Evolutionary conservation across 2,888 invertebrate genomes (phyloP).

Genomic region (Dasysyrphus albostriatus): DNA sequence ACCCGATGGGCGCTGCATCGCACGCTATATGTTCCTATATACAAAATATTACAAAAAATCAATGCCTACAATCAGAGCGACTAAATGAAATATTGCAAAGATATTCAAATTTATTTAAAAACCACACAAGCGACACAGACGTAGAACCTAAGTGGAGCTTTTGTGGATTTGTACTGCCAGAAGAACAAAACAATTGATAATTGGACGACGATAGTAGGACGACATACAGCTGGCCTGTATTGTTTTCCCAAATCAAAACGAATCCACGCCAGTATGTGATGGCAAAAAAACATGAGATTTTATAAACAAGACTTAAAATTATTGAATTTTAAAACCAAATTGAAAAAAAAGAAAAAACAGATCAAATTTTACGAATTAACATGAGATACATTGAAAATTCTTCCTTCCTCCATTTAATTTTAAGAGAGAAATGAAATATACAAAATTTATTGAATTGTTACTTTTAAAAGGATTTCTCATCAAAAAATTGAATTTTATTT

Average conservation of each 20-base stretch:
- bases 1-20: slow-evolving; percentile 95
- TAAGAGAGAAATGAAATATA: slow-evolving; percentile 50
- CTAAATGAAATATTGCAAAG: slow-evolving; percentile 91
- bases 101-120: slow-evolving; percentile 92
- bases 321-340: slow-evolving; percentile 25
- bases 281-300: slow-evolving; percentile 54
- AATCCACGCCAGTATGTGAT: slow-evolving; percentile 59
- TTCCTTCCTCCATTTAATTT: slow-evolving; percentile 65
- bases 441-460: slow-evolving; percentile 60
- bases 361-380: slow-evolving; percentile 20
- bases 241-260: slow-evolving; percentile 3
- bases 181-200: slow-evolving; percentile 35
- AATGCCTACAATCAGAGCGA: slow-evolving; percentile 89
- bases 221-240: slow-evolving; percentile 32
- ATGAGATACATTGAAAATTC: slow-evolving; percentile 65
- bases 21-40: slow-evolving; percentile 96
- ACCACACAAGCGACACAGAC: slow-evolving; percentile 93
- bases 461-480: slow-evolving; percentile 32
- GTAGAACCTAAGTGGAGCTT: slow-evolving; percentile 95
- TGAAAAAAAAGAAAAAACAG: background rate
- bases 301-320: slow-evolving; percentile 45
- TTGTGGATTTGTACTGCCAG: slow-evolving; percentile 84
- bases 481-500: slow-evolving; percentile 48
- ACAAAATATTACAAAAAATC: slow-evolving; percentile 88
- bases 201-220: background rate